These are phyloP conservation scores for Cheiracanthium punctorium DNA, from an alignment of 2,888 invertebrate species.

Conservation along the genomic window DNA sequence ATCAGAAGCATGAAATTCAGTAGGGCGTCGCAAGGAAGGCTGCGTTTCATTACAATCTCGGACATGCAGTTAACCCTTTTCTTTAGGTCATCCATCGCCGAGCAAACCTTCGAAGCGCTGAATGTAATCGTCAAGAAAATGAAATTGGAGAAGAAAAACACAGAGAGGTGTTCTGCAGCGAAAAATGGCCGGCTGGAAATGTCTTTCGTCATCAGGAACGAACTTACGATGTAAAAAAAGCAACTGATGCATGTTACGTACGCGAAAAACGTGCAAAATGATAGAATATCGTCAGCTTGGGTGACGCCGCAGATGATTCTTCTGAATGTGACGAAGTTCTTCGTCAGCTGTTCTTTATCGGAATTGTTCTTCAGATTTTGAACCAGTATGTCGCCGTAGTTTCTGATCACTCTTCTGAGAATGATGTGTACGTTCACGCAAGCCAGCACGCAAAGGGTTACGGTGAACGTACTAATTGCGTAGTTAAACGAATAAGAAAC, in stretches of 20 bases:
- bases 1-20: slow-evolving; percentile 29
- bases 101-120: slow-evolving; percentile 34
- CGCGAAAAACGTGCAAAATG: slow-evolving; percentile 40
- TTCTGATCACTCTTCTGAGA: slow-evolving; percentile 19
- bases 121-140: slow-evolving; percentile 38
- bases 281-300: slow-evolving; percentile 41
- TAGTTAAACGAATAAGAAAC: slow-evolving; percentile 26
- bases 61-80: slow-evolving; percentile 43
- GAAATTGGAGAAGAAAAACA: slow-evolving; percentile 21
- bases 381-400: slow-evolving; percentile 21
- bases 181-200: slow-evolving; percentile 1
- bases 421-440: slow-evolving; percentile 50
- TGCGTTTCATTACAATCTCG: slow-evolving; percentile 27
- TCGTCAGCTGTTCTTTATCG: slow-evolving; percentile 21
- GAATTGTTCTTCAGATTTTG: background rate
- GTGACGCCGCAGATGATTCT: slow-evolving; percentile 41
- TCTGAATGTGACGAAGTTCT: slow-evolving; percentile 24
- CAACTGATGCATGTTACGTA: slow-evolving; percentile 54
- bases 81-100: slow-evolving; percentile 22
- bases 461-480: slow-evolving; percentile 20
- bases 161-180: background rate
- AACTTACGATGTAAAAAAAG: slow-evolving; percentile 52
- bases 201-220: background rate
- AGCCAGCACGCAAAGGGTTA: slow-evolving; percentile 5
- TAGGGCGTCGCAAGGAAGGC: slow-evolving; percentile 28